Base-by-base conservation (phyloP, 2,113 vertebrate genomes). In the Cyanoramphus novaezelandiae region DNA sequence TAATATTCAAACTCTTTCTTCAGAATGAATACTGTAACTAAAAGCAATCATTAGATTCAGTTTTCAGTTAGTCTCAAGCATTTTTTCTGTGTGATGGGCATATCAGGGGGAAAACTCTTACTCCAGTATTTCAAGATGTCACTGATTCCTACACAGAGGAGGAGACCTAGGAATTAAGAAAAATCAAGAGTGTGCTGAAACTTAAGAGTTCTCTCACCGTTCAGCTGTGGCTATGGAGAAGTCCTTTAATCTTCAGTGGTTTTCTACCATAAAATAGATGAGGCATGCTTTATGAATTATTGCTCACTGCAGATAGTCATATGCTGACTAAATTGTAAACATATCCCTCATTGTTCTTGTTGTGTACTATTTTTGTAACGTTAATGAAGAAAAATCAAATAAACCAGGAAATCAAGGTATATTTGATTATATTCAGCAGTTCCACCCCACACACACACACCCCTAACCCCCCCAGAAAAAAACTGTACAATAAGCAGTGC, bases 321-420 rank as follows among this genome's bases (percentile, higher is more conserved):
- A 74, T 6, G 50, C 75, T 81, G 67, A 75, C 31, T 82, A 74
- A 92, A 83, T 86, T 75, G 50, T 82, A 90, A 96, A 85, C 46
- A 65, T 55, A 88, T 86, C 63, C 78, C 35, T 83, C 46, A 49
- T 63, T 71, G 29, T 88, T 90, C 65, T 90, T n/a, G 5, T 88
- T 75, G 41, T 68, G 64, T 67, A 55, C 82, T 92, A 86, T 95
- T 95, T 96, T 86, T 94, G 55, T 75, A 78, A 75, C 0, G 0
- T 57, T 88, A 90, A 95, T 88, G 82, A 93, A 90, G 37, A 72
- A 83, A 72, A 96, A 90, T 93, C 59, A 74, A 92, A 95, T 94
- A 44, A 90, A 81, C 55, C 74, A 80, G 53, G 82, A 95, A 94
- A 86, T 79, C 69, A 88, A 93, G 65, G 47, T 86, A 71, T 86